These are phyloP conservation scores for Vireo griseus DNA, from an alignment of 2,797 vertebrate genomes.

Conservation along the genomic window DNA sequence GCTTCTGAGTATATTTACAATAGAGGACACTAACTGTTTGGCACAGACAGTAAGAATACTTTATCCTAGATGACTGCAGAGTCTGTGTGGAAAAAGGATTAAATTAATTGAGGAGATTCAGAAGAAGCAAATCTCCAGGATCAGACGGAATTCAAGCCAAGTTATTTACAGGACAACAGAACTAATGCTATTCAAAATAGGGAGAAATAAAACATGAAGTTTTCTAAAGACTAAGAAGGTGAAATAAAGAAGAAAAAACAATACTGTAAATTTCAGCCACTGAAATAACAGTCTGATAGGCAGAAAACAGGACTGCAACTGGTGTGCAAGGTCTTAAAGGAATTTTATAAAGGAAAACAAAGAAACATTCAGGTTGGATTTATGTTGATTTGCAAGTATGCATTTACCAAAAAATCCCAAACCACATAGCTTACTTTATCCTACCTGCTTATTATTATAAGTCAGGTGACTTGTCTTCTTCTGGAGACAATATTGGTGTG, in stretches of 20 bases:
- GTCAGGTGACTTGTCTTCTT: not conserved
- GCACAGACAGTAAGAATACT: not conserved
- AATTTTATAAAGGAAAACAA: not conserved
- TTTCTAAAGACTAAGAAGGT: not conserved
- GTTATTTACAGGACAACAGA: conserved; percentile 14
- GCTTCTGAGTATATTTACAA: not conserved
- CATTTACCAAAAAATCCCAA: not conserved
- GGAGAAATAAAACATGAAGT: not conserved
- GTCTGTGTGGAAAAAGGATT: conserved; percentile 30
- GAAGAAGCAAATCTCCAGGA: conserved; percentile 48
- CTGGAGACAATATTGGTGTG: not conserved
- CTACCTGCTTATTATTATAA: not conserved
- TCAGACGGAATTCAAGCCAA: conserved; percentile 15
- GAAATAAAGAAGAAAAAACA: not conserved
- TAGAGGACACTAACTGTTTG: not conserved
- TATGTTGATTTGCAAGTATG: not conserved
- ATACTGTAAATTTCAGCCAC: accelerated
- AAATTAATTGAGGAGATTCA: conserved; percentile 25
- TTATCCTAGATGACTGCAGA: conserved; percentile 32
- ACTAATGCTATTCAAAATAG: not conserved
- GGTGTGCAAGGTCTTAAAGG: not conserved
- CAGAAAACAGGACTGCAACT: not conserved
- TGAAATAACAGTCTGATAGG: accelerated
- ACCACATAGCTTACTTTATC: not conserved
- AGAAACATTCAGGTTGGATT: not conserved